A percentile compares a stretch with the other conserved stretches of the same genome.
Evolutionary conservation across 2,113 vertebrate genomes (phyloP).

Genomic region (Ciconia stormi): DNA sequence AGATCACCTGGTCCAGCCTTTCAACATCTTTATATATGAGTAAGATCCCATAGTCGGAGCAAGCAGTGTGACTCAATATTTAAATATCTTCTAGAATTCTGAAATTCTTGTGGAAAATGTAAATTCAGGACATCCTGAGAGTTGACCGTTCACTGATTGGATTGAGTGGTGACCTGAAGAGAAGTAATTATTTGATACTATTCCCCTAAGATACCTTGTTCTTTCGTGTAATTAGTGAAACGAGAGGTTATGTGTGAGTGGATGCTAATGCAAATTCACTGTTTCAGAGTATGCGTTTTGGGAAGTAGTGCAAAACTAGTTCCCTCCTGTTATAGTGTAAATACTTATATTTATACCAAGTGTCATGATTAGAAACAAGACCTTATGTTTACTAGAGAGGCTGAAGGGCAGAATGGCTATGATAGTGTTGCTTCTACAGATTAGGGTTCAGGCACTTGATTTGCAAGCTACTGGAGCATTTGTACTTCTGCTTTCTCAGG

Average conservation of each 20-base stretch:
- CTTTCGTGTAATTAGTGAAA: conserved; percentile 24
- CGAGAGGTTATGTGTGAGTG: neutral
- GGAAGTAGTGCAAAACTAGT: neutral
- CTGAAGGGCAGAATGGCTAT: neutral
- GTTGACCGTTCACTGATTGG: neutral
- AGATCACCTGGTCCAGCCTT: neutral
- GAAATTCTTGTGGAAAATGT: neutral
- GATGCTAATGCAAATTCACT: neutral
- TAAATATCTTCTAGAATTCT: neutral
- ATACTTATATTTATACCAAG: neutral
- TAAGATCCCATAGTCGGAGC: neutral
- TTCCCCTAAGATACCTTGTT: neutral
- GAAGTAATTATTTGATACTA: conserved; percentile 33
- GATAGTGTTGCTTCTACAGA: neutral
- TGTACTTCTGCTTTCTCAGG: neutral
- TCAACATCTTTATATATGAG: neutral
- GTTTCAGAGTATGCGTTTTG: neutral
- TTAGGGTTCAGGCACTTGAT: neutral
- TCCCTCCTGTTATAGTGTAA: neutral
- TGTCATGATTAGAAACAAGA: neutral
- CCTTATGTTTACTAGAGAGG: neutral
- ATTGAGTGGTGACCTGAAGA: neutral
- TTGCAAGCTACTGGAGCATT: neutral
- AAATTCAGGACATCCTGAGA: neutral
- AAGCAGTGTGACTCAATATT: neutral